Evolutionary conservation across 1,140 invertebrate species (phyloP).

Genomic region (Meloidogyne exigua): DNA sequence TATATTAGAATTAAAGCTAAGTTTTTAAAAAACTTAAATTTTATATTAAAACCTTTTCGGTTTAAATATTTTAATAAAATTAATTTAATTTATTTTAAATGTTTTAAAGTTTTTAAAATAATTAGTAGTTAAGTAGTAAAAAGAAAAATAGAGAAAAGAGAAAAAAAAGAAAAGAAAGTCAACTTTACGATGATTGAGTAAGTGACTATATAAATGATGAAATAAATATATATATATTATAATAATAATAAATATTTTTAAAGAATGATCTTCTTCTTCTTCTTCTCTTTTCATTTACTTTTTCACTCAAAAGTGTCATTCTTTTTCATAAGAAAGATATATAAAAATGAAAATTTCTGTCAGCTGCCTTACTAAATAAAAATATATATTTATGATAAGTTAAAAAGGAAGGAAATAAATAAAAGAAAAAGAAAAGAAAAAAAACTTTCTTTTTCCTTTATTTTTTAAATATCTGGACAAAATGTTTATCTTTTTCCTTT

Average conservation of each 20-base stretch:
- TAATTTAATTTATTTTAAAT: no score
- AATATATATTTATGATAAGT: neutral
- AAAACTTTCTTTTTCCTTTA: neutral
- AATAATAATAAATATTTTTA: neutral
- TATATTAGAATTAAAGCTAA: no score
- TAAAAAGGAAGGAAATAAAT: neutral
- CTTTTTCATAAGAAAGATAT: neutral
- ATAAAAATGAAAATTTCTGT: conserved; percentile 12
- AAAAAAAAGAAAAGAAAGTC: neutral
- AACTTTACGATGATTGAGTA: conserved; percentile 33
- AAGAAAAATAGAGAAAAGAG: neutral
- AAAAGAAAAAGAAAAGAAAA: neutral
- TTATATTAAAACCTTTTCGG: no score
- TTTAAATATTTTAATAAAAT: no score
- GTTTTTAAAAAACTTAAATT: no score
- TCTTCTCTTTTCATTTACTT: neutral
- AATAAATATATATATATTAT: neutral
- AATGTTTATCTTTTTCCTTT: conserved; percentile 17
- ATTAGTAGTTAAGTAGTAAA: neutral
- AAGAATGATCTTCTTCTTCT: neutral
- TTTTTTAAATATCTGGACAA: neutral
- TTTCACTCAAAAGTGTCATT: conserved; percentile 4
- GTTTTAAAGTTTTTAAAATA: neutral
- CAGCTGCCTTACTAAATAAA: conserved; percentile 9
- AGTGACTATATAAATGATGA: conserved; percentile 1